Conservation (phyloP, 1,140 invertebrate species). For the Bombus difficillimus region DNA sequence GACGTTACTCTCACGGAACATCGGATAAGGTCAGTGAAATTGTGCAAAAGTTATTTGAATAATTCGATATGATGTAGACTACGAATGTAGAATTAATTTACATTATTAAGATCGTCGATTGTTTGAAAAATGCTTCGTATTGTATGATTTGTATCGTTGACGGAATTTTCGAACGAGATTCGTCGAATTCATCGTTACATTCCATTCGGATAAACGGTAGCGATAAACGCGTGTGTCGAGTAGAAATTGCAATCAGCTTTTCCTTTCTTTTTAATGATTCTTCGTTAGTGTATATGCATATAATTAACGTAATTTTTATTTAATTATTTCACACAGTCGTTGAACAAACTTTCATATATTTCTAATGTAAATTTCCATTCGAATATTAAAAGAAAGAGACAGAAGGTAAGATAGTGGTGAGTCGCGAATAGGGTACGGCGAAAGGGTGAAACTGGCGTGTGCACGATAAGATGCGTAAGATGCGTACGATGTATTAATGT, state of each 20-base stretch:
- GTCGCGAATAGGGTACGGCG: not conserved
- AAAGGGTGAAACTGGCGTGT: not conserved
- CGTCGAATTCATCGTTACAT: not conserved
- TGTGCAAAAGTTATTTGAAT: not conserved
- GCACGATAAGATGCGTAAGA: no score
- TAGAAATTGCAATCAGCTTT: not conserved
- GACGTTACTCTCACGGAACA: not conserved
- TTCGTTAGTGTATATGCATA: not conserved
- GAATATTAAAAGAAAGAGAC: not conserved
- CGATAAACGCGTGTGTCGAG: not conserved
- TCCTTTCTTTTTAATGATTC: not conserved
- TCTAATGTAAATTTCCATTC: not conserved
- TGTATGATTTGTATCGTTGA: not conserved
- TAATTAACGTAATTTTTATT: not conserved
- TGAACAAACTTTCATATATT: not conserved
- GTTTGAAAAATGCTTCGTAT: not conserved
- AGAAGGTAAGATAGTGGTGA: not conserved
- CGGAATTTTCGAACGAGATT: not conserved
- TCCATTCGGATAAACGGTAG: not conserved
- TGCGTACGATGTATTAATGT: not conserved
- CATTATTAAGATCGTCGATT: not conserved
- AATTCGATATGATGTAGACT: not conserved
- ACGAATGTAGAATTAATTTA: no score
- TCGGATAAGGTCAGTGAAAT: slow-evolving; percentile 23
- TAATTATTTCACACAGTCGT: not conserved